phyloP scores from a whole-genome alignment of 1,140 invertebrate genomes.

The Portunus trituberculatus region DNA sequence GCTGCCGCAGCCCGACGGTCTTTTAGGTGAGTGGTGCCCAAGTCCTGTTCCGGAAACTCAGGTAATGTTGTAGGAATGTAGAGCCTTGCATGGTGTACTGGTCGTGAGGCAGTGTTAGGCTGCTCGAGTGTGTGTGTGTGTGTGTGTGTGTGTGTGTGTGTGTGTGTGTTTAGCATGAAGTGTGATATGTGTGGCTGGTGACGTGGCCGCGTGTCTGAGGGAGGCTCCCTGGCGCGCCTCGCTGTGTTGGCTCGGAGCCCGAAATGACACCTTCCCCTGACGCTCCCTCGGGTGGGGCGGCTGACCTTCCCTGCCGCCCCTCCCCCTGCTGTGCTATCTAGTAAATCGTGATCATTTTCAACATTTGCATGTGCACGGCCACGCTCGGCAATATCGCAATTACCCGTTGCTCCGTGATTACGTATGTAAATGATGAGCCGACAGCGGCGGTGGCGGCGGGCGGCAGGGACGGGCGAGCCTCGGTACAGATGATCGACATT shows the following conservation, averaged over 20 bases:
- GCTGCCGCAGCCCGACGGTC: conserved; percentile 56
- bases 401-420: conserved; percentile 66
- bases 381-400: conserved; percentile 72
- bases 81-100: too few species aligned
- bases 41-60: background rate
- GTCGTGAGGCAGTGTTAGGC: too few species aligned
- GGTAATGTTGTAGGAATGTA: background rate
- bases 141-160: too few species aligned
- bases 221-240: too few species aligned
- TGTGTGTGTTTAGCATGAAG: background rate
- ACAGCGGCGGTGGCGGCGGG: conserved; percentile 36
- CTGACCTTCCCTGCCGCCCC: background rate
- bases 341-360: conserved; percentile 58
- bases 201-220: too few species aligned
- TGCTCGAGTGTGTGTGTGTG: background rate
- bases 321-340: background rate
- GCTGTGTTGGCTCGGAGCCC: too few species aligned
- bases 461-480: background rate
- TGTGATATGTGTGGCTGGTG: conserved; percentile 7
- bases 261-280: too few species aligned
- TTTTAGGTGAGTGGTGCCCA: conserved; percentile 64
- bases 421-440: conserved; percentile 72
- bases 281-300: too few species aligned
- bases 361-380: conserved; percentile 68
- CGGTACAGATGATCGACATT: conserved; percentile 36